Percentiles rank a stretch among this genome's conserved stretches.
phyloP scores from a whole-genome alignment of 2,888 invertebrate genomes.

The Cantharis flavilabris region DNA sequence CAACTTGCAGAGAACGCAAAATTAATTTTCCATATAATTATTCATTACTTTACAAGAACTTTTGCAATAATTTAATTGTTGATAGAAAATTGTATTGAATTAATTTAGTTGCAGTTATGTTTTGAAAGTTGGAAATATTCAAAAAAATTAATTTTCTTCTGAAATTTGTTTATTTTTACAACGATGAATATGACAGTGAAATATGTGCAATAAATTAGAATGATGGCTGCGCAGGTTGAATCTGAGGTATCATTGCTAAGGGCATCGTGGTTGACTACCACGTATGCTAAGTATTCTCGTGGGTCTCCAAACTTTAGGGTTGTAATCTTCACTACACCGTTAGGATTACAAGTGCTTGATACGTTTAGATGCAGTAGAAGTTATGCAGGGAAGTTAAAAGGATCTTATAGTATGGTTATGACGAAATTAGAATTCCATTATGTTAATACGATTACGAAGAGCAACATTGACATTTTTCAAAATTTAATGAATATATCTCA shows the following conservation, averaged over 20 bases:
- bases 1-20: conserved; percentile 26
- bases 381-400: conserved; percentile 2
- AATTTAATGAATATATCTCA: background rate
- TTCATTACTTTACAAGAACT: background rate
- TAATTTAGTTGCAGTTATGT: background rate
- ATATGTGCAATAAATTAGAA: conserved; percentile 28
- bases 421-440: background rate
- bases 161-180: background rate
- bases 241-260: conserved; percentile 35
- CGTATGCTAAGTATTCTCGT: conserved; percentile 42
- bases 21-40: conserved; percentile 24
- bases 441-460: background rate
- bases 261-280: conserved; percentile 38
- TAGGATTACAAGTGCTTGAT: conserved; percentile 39
- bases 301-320: conserved; percentile 41
- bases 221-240: conserved; percentile 25
- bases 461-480: background rate
- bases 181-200: conserved; percentile 13
- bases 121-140: background rate
- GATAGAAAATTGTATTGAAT: background rate
- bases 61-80: background rate
- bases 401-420: background rate
- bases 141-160: background rate
- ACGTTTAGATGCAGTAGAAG: conserved; percentile 39
- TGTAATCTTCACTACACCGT: conserved; percentile 38